Evolutionary conservation across 35 echinoderm and acorn worm genomes (phyloP).

Genomic region (Heliocidaris tuberculata): DNA sequence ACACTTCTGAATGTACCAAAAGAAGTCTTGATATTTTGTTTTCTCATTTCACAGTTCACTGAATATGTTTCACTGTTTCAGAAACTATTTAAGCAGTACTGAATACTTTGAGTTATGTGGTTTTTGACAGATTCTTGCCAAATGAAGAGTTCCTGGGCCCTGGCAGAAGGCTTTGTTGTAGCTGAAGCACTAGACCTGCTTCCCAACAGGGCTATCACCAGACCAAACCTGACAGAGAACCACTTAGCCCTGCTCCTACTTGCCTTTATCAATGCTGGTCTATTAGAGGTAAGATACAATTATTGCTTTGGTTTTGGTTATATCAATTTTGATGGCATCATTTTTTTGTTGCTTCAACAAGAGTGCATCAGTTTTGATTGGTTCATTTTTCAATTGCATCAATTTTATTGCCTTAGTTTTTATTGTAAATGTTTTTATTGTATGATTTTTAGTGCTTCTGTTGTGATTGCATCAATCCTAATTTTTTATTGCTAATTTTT

Average conservation of each 20-base stretch:
- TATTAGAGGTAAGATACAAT: conserved; percentile 73
- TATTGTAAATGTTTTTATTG: no score
- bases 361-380: background rate
- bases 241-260: conserved; percentile 84
- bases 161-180: conserved; percentile 79
- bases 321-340: background rate
- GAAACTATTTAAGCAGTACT: no score
- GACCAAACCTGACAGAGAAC: conserved; percentile 90
- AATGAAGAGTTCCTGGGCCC: conserved; percentile 58
- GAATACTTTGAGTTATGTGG: no score
- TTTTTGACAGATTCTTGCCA: conserved; percentile 65
- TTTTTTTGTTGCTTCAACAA: background rate
- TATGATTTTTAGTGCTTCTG: no score
- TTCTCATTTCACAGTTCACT: no score
- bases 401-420: background rate
- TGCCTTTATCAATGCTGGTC: conserved; percentile 92
- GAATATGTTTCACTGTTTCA: no score
- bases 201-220: conserved; percentile 80
- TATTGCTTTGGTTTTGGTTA: background rate
- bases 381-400: background rate
- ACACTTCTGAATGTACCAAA: no score
- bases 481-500: no score
- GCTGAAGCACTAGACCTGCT: conserved; percentile 79
- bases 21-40: no score
- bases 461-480: no score